Base-by-base conservation (phyloP, 2,797 vertebrate species). In the Anabacerthia variegaticeps region DNA sequence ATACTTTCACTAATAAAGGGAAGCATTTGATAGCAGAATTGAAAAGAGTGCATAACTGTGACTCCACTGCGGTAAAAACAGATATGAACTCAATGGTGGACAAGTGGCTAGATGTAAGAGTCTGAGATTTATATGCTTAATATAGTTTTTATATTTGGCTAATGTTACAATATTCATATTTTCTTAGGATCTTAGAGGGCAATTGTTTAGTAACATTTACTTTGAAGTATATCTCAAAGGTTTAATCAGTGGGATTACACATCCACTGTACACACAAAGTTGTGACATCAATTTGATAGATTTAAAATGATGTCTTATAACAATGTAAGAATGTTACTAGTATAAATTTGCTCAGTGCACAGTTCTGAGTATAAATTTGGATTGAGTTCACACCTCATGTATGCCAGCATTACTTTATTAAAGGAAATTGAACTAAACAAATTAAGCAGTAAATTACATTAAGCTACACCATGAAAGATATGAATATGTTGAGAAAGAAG, bases 101-200 rank as follows among this genome's bases (percentile, higher is more conserved):
- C 97, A 98, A 98, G 95, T 99, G 99, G 99, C 98, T 99, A 58
- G 98, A 98, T 96, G 99, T 99, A 98, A 98, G 97, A 83, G 43
- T 16, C 58, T 91, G 32, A 5, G 61, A 7, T 62, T 97, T 88
- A 52, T 73, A 46, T 1, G 3, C 14, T 16, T n/a, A 51, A 73
- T 58, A 52, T 13, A 68, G 19, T 43, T 77, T 79, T 83, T 14
- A 32, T 28, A 16, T 71, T 37, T 17, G 52, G 15, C 48, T 65
- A 46, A 11, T 7, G 26, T 79, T 83, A 39, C 23, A 61, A 24
- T 49, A 43, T n/a, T 54, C 37, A 10, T 37, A 10, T 93, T 91
- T 83, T 81, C 46, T 81, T 93, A 44, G 56, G 12, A 55, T 34
- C 39, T 67, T 59, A 27, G 13, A 61, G 12, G 26, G 14, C 8